Evolutionary conservation across 2,888 invertebrate species (phyloP), one percentile per base, ranked within the genome.

Genomic region (Lumbricus terrestris): DNA sequence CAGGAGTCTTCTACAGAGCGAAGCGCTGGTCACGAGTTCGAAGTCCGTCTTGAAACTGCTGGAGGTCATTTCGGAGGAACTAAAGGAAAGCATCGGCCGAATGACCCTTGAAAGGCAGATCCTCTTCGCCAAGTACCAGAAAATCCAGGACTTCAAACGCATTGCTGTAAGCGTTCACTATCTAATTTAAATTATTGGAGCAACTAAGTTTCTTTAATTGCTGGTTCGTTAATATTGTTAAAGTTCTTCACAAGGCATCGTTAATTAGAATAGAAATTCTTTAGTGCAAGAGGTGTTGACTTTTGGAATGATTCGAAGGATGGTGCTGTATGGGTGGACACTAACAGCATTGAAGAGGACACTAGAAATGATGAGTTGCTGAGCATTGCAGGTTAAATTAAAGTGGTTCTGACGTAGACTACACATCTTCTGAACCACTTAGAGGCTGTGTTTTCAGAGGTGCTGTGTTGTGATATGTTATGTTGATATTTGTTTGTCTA

Each of bases 71-170:
- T 33, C 85, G 29, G 85, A 37, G 2, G 85, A 85, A 16, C 37
- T 85, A 35, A 85, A 85, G 85, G 85, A 85, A 35, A 37, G 35
- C 37, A 37, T 85, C 37, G 2, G 13, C 15, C 85, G 37, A 35
- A 34, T 85, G 85, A 13, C 85, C 23, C 34, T 23, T 11, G 37
- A 85, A 23, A 93, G 93, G 85, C 93, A 94, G 37, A 91, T 92
- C n/a, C 91, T 94, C 90, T 91, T 91, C 37, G 90, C 92, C 16
- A 94, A 94, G 88, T 93, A 93, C 89, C 93, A 93, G 90, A 92
- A 93, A 88, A 94, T 94, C 89, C 93, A 94, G 91, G 93, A 93
- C 91, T 94, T 94, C 90, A 92, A 92, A 91, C 92, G 93, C 82
- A 91, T 93, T 33, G 93, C 93, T 69, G 94, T 94, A 91, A 92